A percentile compares a stretch with the other conserved stretches of the same genome.
These are phyloP conservation scores for Philypnodon macrostomus DNA, from an alignment of 2,797 vertebrate species.

Conservation along the genomic window DNA sequence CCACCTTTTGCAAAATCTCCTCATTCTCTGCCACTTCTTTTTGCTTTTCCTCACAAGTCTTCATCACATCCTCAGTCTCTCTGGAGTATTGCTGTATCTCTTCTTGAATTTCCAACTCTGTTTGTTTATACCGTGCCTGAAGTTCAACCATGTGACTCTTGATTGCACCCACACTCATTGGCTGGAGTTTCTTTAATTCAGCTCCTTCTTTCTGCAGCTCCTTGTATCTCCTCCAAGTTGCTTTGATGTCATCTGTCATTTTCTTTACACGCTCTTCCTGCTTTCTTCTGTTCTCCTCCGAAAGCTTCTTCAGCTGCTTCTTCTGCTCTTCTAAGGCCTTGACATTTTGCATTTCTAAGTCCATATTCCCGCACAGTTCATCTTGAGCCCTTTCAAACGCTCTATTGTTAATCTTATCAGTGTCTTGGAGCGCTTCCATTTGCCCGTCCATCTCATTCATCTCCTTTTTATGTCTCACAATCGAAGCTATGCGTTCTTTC, in stretches of 20 bases:
- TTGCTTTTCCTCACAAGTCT: conserved; percentile 43
- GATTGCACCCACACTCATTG: conserved; percentile 31
- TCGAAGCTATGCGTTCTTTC: conserved; percentile 44
- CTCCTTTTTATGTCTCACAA: conserved; percentile 47
- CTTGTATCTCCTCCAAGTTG: conserved; percentile 30
- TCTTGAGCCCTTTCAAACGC: conserved; percentile 43
- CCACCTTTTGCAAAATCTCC: conserved; percentile 40
- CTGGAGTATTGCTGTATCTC: conserved; percentile 27
- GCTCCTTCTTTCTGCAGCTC: conserved; percentile 55
- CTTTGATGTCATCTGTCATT: conserved; percentile 29
- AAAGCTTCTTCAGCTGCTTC: conserved; percentile 10
- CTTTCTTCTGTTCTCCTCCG: conserved; percentile 33
- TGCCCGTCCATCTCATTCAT: conserved; percentile 59
- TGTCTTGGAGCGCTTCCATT: conserved; percentile 49
- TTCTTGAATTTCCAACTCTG: conserved; percentile 10
- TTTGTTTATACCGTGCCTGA: conserved; percentile 25
- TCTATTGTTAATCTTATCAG: conserved; percentile 15
- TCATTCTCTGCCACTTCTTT: conserved; percentile 44
- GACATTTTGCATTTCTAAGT: conserved; percentile 36
- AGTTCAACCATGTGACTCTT: conserved; percentile 13
- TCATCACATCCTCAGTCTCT: conserved; percentile 24
- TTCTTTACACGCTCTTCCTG: conserved; percentile 48
- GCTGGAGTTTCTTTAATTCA: conserved; percentile 27
- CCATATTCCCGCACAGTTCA: conserved; percentile 37
- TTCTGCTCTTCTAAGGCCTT: conserved; percentile 37